Conservation (phyloP, 2,797 vertebrate species). For the Cheracebus regulus region DNA sequence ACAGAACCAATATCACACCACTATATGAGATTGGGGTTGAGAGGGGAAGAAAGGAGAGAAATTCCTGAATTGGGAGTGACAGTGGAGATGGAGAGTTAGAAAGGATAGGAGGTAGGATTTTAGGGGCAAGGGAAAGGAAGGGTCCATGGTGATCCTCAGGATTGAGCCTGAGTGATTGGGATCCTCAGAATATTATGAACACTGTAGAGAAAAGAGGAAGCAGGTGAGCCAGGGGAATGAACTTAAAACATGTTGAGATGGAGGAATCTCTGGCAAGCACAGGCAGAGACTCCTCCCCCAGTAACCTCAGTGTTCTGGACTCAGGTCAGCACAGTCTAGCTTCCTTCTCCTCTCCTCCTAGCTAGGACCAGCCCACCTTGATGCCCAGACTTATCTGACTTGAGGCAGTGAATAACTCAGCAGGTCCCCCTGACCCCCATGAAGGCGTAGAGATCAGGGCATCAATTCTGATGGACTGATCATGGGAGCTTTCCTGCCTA, state of each 20-base stretch:
- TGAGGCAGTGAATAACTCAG: neutral
- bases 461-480: neutral
- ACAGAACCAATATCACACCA: neutral
- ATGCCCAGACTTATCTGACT: neutral
- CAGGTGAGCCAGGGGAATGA: accelerated
- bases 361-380: neutral
- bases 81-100: neutral
- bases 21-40: neutral
- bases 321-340: neutral
- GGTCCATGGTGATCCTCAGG: neutral
- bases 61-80: neutral
- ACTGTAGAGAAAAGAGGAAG: neutral
- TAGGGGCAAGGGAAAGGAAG: neutral
- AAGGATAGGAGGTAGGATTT: neutral
- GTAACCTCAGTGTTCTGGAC: neutral
- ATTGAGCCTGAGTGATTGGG: neutral
- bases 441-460: neutral
- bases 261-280: neutral
- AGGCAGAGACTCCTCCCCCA: neutral
- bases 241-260: neutral
- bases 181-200: neutral
- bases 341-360: neutral
- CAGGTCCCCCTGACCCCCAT: neutral
- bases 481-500: neutral
- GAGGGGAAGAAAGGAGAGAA: neutral